phyloP scores from a whole-genome alignment of 2,113 vertebrate species.

The Entelurus aequoreus region DNA sequence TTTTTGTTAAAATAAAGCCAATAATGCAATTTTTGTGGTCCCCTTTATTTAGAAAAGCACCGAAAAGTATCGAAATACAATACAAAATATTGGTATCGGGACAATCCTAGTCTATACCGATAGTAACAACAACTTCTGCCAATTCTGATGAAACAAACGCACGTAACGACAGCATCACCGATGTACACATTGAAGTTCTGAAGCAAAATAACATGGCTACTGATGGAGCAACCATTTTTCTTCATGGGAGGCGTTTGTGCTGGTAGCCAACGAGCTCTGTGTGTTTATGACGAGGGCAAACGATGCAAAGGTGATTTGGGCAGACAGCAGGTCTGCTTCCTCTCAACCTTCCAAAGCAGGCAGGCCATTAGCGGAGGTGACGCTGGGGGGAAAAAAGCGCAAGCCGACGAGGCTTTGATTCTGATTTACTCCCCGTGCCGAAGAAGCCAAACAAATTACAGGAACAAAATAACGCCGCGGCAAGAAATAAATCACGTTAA shows the following conservation, averaged over 20 bases:
- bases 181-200: too few relatives aligned
- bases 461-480: conserved; percentile 64
- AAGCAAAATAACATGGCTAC: too few relatives aligned
- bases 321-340: conserved; percentile 62
- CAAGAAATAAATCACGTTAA: conserved; percentile 69
- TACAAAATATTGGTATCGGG: too few relatives aligned
- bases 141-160: too few relatives aligned
- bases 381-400: conserved; percentile 50
- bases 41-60: too few relatives aligned
- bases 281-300: conserved; percentile 58
- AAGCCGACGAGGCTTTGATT: conserved; percentile 61
- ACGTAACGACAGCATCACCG: too few relatives aligned
- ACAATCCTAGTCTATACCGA: too few relatives aligned
- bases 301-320: conserved; percentile 61
- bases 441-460: conserved; percentile 68
- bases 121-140: too few relatives aligned
- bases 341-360: conserved; percentile 50
- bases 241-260: conserved; percentile 55
- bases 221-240: too few relatives aligned
- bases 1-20: too few relatives aligned
- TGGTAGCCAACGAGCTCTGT: conserved; percentile 61
- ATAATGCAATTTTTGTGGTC: too few relatives aligned
- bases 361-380: conserved; percentile 67
- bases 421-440: conserved; percentile 59
- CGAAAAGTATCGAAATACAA: too few relatives aligned